Evolutionary conservation across 2,797 vertebrate species (phyloP), one percentile per base, ranked within the genome.

Genomic region (Nannoperca obscura): DNA sequence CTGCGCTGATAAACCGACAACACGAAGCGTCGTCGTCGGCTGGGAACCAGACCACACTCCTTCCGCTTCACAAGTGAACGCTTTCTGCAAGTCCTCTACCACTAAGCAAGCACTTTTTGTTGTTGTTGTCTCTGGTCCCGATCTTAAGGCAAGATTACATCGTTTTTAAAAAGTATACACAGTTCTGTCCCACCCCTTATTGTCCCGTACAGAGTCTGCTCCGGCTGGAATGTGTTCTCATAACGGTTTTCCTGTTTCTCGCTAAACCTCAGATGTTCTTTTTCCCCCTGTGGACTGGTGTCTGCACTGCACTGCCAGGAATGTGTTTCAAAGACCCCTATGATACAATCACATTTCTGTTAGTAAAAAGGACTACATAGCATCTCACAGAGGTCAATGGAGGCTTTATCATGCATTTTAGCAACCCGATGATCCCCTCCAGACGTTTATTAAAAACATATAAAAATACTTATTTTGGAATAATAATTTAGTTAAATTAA

Each of bases 241-340:
- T 88, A 83, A 93, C 92, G 90, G 93, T 93, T 95, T 96, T 95
- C 95, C 95, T 96, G 95, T 95, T 94, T 76, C 93, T 90, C 85
- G 69, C 89, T 70, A 78, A 94, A 90, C 86, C 89, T 94, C 92
- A 94, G 91, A 91, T 94, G 95, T 94, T 94, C 92, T 87, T 89
- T 83, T 88, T 87, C 62, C 90, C 88, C 88, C 76, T 74, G 91
- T 89, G 89, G 85, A 89, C 86, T 87, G 71, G 38, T 73, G 88
- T 87, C 86, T 90, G 84, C 89, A 75, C 86, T 87, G 81, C 88
- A 76, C 76, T 58, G 78, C 73, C 78, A 86, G 84, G 90, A 93
- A 91, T 93, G 90, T 63, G 80, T 83, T 86, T 88, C 84, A 81
- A 88, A 91, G 73, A 71, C 63, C 50, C 66, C 74, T 12, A 53